Conservation (phyloP, 2,797 vertebrate species). For the Channallabes apus region DNA sequence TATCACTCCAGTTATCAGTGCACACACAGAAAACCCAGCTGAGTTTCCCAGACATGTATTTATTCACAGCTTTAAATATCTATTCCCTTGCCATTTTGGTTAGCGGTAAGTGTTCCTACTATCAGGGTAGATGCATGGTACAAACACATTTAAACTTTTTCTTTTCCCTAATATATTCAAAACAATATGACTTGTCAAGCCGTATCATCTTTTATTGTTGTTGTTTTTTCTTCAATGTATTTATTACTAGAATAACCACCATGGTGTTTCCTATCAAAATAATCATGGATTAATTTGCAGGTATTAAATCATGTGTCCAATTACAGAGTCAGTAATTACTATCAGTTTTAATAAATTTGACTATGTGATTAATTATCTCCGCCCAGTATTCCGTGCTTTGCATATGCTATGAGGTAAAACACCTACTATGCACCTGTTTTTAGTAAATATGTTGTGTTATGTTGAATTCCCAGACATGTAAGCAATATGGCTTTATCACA, state of each 20-base stretch:
- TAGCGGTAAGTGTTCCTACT: background rate
- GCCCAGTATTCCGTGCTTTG: background rate
- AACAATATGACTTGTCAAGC: background rate
- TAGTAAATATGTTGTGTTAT: background rate
- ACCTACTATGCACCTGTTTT: background rate
- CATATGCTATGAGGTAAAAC: background rate
- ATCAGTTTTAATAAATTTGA: background rate
- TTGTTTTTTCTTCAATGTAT: background rate
- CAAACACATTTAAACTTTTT: background rate
- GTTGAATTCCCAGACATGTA: background rate
- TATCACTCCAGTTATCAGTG: slow-evolving; percentile 9
- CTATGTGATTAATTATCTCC: background rate
- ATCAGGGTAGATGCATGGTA: background rate
- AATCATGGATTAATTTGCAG: background rate
- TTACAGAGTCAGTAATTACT: background rate
- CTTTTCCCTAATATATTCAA: background rate
- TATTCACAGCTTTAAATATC: background rate
- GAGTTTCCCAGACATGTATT: background rate
- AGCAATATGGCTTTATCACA: background rate
- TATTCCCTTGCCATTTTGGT: background rate
- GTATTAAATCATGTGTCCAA: background rate
- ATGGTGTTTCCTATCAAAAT: background rate
- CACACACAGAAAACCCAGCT: slow-evolving; percentile 1
- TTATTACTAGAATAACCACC: background rate
- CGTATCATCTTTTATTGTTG: background rate